Base-by-base conservation (phyloP, 2,113 vertebrate species). In the Syngnathoides biaculeatus region DNA sequence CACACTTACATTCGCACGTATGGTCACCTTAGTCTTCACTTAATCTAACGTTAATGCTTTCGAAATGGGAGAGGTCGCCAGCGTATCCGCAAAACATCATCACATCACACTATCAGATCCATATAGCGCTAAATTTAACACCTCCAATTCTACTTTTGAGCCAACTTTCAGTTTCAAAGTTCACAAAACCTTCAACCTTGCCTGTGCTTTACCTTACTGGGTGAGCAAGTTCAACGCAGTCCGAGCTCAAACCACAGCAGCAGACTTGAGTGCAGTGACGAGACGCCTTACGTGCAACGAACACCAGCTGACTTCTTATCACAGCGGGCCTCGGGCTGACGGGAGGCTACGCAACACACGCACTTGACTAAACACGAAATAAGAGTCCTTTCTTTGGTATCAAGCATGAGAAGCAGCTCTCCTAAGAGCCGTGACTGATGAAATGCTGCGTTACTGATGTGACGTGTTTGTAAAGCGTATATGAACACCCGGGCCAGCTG, bases 221-320 rank as follows among this genome's bases (percentile, higher is more conserved):
- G 22, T 69, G 3, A 5, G 56, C 57, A 48, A 67, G 20, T 72
- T 74, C 55, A 69, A 71, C 64, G 61, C 68, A 56, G 47, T 75
- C 73, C 73, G 70, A 82, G 67, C 3, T 19, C 56, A 69, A 40
- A 53, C 20, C 22, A 50, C 50, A 70, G 71, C 50, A 70, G 71
- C 7, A 42, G 45, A 63, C 63, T 26, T 66, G 81, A 65, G 63
- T 53, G 24, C 6, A 65, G 64, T 43, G 62, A 50, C 38, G 27
- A 58, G 62, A 70, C 30, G 79, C 77, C 75, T 59, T 75, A 69
- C 40, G 1, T 26, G 40, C 20, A 71, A 71, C 75, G 84, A 69
- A 73, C 69, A 86, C 67, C 85, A 87, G 83, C 86, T 86, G 86
- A 88, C 86, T 86, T 8, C 68, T 66, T 75, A 71, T 72, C 77